Percentiles rank a stretch among this genome's conserved stretches.
Evolutionary conservation across 2,797 vertebrate species (phyloP).

Genomic region (Ctenopoma kingsleyae): DNA sequence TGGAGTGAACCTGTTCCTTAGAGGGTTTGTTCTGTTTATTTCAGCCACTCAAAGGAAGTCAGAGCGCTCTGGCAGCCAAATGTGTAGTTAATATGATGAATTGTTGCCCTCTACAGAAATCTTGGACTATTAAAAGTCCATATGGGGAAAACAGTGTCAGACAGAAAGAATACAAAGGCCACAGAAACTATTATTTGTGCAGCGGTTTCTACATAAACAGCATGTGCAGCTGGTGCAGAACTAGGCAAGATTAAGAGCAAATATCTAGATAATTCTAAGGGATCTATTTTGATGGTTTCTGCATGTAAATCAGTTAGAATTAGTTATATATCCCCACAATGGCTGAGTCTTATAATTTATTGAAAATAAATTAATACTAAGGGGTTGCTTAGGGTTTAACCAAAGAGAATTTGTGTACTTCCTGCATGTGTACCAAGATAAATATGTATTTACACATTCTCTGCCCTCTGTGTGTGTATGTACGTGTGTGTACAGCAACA

Average conservation of each 20-base stretch:
- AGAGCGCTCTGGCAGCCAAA: slow-evolving; percentile 63
- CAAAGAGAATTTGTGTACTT: neutral
- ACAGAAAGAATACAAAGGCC: slow-evolving; percentile 52
- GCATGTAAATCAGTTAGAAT: neutral
- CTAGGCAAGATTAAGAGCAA: neutral
- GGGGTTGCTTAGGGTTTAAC: neutral
- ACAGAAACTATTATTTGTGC: slow-evolving; percentile 52
- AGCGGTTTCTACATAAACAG: slow-evolving; percentile 35
- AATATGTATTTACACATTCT: slow-evolving; percentile 9
- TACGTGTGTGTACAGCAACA: slow-evolving; percentile 91
- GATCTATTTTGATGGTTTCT: slow-evolving; percentile 6
- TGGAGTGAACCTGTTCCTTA: slow-evolving; percentile 51
- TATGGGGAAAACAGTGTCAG: slow-evolving; percentile 64
- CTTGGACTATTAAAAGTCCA: slow-evolving; percentile 70
- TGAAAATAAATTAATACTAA: neutral
- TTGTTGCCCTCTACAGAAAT: slow-evolving; percentile 65
- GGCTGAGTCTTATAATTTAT: neutral
- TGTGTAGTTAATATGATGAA: slow-evolving; percentile 75
- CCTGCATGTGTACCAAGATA: neutral
- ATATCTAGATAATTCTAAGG: slow-evolving; percentile 12
- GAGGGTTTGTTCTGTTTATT: slow-evolving; percentile 64
- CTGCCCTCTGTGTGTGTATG: slow-evolving; percentile 24
- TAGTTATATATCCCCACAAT: neutral
- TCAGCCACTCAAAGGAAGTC: slow-evolving; percentile 65
- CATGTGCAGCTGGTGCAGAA: slow-evolving; percentile 35